Evolutionary conservation across 1,140 invertebrate genomes (phyloP), one percentile per base, ranked within the genome.

Genomic region (Calliphora vicina): DNA sequence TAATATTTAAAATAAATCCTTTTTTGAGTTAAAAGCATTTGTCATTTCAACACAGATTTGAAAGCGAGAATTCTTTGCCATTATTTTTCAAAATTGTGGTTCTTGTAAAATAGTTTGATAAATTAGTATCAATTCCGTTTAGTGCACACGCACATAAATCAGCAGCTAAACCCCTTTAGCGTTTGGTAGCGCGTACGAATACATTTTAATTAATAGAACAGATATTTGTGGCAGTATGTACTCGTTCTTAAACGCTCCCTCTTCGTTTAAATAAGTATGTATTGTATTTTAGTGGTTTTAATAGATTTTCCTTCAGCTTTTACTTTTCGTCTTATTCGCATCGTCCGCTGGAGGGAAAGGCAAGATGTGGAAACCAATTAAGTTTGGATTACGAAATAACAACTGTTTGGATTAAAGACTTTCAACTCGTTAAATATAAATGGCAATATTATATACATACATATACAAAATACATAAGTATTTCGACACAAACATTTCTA

Each of bases 31-130:
- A 35, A 35, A 35, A 35, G 0, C 35, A 35, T 35, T 67, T 0
- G 61, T 67, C 20, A 67, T 10, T 67, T 67, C 61, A 67, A 67
- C 20, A n/a, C n/a, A 10, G 61, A 23, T 67, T 67, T 67, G n/a
- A 57, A 57, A n/a, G 35, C 8, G n/a, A n/a, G 50, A 3, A n/a
- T 67, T 67, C 61, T 10, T 23, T 25, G 20, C n/a, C 61, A 67
- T 10, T 20, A 67, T 5, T 67, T 23, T 25, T 20, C 10, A 67
- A 35, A 23, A 20, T 67, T 67, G 8, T 57, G 35, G 20, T 12
- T 67, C 61, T 67, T 67, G 20, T 67, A 23, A 67, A 67, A 67
- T 67, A 25, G 23, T 67, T 67, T 67, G 61, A 67, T 67, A 67
- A 67, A 67, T 67, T 67, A 67, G n/a, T 23, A n/a, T 12, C 20